Percentiles rank a stretch among this genome's conserved stretches.
Conservation (phyloP, 2,888 invertebrate species). For the Nesidiocoris tenuis region DNA sequence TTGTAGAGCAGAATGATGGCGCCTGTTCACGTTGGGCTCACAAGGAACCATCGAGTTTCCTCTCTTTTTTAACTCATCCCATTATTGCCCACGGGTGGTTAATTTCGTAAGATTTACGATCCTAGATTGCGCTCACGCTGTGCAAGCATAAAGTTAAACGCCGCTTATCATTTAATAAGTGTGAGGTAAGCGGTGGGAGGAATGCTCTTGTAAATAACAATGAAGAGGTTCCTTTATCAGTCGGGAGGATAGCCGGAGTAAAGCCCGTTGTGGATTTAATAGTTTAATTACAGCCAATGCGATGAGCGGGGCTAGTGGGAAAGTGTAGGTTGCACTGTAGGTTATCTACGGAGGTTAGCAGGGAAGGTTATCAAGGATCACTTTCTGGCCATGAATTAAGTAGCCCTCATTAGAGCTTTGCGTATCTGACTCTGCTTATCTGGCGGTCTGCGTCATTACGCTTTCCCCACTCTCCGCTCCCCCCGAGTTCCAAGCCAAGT, state of each 20-base stretch:
- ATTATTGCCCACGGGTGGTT: no score
- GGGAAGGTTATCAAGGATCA: slow-evolving; percentile 35
- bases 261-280: slow-evolving; percentile 32
- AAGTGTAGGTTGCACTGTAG: slow-evolving; percentile 16
- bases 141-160: not conserved
- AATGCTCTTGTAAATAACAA: slow-evolving; percentile 27
- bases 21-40: no score
- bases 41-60: no score
- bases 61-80: no score
- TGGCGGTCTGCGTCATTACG: slow-evolving; percentile 23
- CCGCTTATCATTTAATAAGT: slow-evolving; percentile 35
- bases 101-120: slow-evolving; percentile 21
- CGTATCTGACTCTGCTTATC: slow-evolving; percentile 11
- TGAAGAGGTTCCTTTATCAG: slow-evolving; percentile 33
- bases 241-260: not conserved
- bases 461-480: not conserved
- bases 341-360: slow-evolving; percentile 25
- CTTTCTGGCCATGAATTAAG: slow-evolving; percentile 35
- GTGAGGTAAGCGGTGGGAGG: not conserved
- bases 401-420: slow-evolving; percentile 40
- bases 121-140: slow-evolving; percentile 18
- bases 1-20: no score
- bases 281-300: slow-evolving; percentile 30
- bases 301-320: slow-evolving; percentile 12
- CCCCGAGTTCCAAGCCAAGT: not conserved